Conservation (phyloP, 1,140 invertebrate species). For the Drosophila yakuba region DNA sequence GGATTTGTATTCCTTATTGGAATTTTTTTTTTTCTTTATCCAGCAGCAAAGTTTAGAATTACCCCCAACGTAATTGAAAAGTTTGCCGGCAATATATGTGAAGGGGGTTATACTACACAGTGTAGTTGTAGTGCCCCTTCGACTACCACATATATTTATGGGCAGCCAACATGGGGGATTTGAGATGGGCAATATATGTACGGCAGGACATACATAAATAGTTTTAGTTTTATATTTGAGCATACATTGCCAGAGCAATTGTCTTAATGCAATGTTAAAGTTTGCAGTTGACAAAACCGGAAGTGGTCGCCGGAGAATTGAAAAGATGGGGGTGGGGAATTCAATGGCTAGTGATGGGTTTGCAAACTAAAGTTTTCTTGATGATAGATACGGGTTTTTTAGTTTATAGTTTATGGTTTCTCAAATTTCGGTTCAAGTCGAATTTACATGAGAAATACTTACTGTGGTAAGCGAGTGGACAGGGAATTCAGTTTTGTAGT, state of each 20-base stretch:
- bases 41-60: constrained; percentile 60
- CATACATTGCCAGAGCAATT: constrained; percentile 25
- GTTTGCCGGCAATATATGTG: constrained; percentile 43
- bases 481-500: background rate
- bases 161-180: constrained; percentile 35
- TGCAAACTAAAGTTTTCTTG: constrained; percentile 28
- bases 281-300: constrained; percentile 49
- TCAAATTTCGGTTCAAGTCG: constrained; percentile 24
- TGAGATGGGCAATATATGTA: constrained; percentile 11
- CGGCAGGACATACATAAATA: constrained; percentile 24
- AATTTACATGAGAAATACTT: constrained; percentile 30
- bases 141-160: constrained; percentile 37
- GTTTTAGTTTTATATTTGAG: constrained; percentile 37
- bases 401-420: constrained; percentile 48
- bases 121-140: background rate
- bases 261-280: constrained; percentile 41
- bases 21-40: constrained; percentile 5
- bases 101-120: background rate
- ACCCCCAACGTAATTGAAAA: constrained; percentile 64
- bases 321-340: background rate
- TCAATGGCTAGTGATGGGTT: constrained; percentile 12
- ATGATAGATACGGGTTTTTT: constrained; percentile 42
- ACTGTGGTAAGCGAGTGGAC: background rate
- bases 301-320: constrained; percentile 13
- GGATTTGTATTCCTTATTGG: constrained; percentile 65